Evolutionary conservation across 2,113 vertebrate species (phyloP).

Genomic region (Anolis carolinensis): DNA sequence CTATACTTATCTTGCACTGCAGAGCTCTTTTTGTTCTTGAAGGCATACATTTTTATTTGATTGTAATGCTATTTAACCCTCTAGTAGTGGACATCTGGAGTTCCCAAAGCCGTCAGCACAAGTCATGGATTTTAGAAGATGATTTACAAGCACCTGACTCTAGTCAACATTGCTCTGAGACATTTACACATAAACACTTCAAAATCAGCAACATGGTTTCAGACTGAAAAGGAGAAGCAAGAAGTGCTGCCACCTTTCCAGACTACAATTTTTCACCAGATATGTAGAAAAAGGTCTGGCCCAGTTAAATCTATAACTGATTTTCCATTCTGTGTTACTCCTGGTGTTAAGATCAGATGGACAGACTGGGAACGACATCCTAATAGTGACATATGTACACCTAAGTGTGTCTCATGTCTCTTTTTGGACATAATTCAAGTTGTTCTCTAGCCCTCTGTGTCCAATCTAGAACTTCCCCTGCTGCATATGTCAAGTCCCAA

Average conservation of each 20-base stretch:
- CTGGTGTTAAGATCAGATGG: background rate
- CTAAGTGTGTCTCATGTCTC: too few relatives aligned
- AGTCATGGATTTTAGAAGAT: background rate
- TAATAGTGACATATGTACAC: too few relatives aligned
- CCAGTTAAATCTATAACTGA: background rate
- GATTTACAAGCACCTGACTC: background rate
- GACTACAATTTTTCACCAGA: background rate
- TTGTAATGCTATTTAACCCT: background rate
- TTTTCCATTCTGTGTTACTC: background rate
- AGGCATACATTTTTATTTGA: background rate
- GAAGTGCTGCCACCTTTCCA: background rate
- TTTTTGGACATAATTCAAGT: too few relatives aligned
- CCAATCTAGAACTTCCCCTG: too few relatives aligned
- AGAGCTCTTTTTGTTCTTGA: background rate
- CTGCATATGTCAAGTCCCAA: too few relatives aligned
- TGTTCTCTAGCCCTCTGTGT: too few relatives aligned
- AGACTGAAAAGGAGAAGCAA: background rate
- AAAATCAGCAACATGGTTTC: background rate
- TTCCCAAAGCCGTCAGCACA: background rate
- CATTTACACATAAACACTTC: background rate
- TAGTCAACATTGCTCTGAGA: background rate
- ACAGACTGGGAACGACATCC: too few relatives aligned
- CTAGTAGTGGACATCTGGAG: background rate
- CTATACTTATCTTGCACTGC: background rate
- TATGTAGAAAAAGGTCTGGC: background rate